These are phyloP conservation scores for Scophthalmus maximus DNA, from an alignment of 2,113 vertebrate species.

Conservation along the genomic window DNA sequence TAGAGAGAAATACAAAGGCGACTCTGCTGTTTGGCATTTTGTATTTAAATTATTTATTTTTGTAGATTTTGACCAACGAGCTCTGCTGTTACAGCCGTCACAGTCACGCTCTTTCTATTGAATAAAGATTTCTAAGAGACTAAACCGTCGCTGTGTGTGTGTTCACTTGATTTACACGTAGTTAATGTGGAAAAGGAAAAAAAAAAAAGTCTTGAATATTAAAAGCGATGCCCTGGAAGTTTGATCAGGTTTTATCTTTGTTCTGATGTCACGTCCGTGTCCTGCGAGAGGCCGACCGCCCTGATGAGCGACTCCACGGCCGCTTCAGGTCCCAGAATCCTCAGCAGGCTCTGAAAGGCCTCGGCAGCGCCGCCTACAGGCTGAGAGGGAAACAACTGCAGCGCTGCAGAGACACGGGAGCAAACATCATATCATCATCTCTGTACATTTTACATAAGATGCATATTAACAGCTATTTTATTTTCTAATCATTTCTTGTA, in stretches of 20 bases:
- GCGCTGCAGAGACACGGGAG: conserved; percentile 70
- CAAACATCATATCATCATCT: neutral
- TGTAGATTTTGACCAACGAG: conserved; percentile 82
- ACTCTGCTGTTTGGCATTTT: conserved; percentile 85
- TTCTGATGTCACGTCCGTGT: conserved; percentile 1
- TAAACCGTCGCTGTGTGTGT: neutral
- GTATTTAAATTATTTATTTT: conserved; percentile 97
- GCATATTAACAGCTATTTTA: too few species aligned
- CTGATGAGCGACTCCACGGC: conserved; percentile 85
- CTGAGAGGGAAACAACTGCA: conserved; percentile 68
- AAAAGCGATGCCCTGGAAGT: too few species aligned
- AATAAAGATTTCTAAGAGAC: conserved; percentile 84
- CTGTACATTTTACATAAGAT: too few species aligned
- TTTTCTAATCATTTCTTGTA: too few species aligned
- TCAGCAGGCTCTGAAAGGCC: conserved; percentile 84
- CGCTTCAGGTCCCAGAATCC: conserved; percentile 83
- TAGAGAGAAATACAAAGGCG: conserved; percentile 72
- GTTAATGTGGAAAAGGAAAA: too few species aligned
- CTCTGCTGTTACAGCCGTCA: conserved; percentile 52
- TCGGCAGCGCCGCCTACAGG: conserved; percentile 48
- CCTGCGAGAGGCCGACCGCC: conserved; percentile 42
- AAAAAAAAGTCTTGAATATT: neutral
- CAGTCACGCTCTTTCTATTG: conserved; percentile 85
- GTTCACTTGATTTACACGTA: neutral
- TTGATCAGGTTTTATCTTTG: neutral